A percentile compares a stretch with the other conserved stretches of the same genome.
Conservation (phyloP, 2,888 invertebrate species). For the Capitulum mitella region DNA sequence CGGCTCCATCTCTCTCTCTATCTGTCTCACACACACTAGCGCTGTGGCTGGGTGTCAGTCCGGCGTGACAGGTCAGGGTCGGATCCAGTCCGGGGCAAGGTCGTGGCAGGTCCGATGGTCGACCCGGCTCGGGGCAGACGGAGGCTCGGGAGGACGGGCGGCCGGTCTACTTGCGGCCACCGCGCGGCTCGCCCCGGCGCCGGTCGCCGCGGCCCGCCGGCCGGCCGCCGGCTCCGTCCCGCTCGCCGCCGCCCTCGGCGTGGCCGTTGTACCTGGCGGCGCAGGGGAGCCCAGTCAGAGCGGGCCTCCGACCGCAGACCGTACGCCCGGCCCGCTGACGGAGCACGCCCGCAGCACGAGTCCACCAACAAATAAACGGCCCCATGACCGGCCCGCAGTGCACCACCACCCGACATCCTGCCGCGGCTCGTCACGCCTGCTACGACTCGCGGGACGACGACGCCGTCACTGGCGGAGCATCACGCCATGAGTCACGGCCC, state of each 20-base stretch:
- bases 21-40: slow-evolving; percentile 16
- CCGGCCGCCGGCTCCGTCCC: not conserved
- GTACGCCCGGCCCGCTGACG: too few relatives aligned
- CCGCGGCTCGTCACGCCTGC: too few relatives aligned
- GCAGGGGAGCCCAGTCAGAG: not conserved
- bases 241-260: not conserved
- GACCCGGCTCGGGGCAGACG: slow-evolving; percentile 23
- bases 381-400: too few relatives aligned
- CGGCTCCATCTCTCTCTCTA: slow-evolving; percentile 5
- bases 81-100: slow-evolving; percentile 4
- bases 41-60: not conserved
- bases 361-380: too few relatives aligned
- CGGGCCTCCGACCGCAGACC: too few relatives aligned
- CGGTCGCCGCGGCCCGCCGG: not conserved
- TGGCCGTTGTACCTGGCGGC: not conserved
- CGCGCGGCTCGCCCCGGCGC: not conserved
- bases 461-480: too few relatives aligned
- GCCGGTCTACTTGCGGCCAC: not conserved
- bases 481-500: too few relatives aligned
- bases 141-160: slow-evolving; percentile 2
- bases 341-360: too few relatives aligned
- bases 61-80: slow-evolving; percentile 13
- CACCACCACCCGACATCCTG: too few relatives aligned
- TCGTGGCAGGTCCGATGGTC: slow-evolving; percentile 6
- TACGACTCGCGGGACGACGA: too few relatives aligned